Percentiles rank a stretch among this genome's conserved stretches.
Evolutionary conservation across 2,113 vertebrate species (phyloP).

Genomic region (Eublepharis macularius): DNA sequence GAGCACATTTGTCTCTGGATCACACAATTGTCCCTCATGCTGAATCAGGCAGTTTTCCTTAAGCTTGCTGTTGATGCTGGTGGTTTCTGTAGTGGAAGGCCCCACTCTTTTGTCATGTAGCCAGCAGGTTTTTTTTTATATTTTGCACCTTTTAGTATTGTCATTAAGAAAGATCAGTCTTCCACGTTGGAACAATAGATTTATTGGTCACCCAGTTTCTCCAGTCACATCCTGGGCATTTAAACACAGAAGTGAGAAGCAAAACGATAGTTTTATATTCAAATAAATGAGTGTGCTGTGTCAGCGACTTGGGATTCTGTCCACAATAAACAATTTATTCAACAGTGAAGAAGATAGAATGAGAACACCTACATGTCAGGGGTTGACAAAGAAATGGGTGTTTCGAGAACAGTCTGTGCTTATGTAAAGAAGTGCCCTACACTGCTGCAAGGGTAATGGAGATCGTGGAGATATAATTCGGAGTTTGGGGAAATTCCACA

Average conservation of each 20-base stretch:
- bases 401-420: slow-evolving; percentile 15
- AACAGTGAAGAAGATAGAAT: neutral
- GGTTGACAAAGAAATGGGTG: neutral
- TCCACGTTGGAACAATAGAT: neutral
- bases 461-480: slow-evolving; percentile 17
- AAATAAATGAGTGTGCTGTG: neutral
- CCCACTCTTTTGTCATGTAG: neutral
- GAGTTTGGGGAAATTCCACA: neutral
- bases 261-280: rapidly evolving
- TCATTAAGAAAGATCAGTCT: neutral
- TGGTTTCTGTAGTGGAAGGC: neutral
- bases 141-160: rapidly evolving
- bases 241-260: neutral
- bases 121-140: neutral
- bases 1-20: neutral
- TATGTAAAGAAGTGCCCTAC: slow-evolving; percentile 8
- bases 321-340: neutral
- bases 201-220: neutral
- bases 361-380: neutral
- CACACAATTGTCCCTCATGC: neutral
- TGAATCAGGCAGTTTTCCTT: neutral
- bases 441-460: slow-evolving; percentile 10
- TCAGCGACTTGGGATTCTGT: neutral
- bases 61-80: neutral
- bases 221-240: neutral